These are phyloP conservation scores for Callionymus lyra DNA, from an alignment of 2,113 vertebrate genomes.

Conservation along the genomic window DNA sequence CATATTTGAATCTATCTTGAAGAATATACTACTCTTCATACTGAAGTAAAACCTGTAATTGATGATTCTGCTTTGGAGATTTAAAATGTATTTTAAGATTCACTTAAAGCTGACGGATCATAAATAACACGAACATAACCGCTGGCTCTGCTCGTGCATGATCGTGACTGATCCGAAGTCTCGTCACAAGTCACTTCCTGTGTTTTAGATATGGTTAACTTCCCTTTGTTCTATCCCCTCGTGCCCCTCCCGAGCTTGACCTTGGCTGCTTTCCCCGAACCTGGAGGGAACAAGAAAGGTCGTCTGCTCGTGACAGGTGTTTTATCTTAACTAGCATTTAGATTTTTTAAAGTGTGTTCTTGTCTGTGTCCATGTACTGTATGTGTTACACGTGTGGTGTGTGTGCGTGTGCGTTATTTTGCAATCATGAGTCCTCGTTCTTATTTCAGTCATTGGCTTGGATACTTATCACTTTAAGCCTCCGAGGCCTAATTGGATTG, in stretches of 20 bases:
- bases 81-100: no score
- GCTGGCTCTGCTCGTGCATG: no score
- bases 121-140: no score
- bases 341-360: no score
- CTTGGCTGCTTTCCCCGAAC: constrained; percentile 46
- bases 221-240: constrained; percentile 5
- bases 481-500: constrained; percentile 52
- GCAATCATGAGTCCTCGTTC: constrained; percentile 25
- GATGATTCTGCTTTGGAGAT: no score
- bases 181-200: constrained; percentile 43
- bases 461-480: constrained; percentile 55
- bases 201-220: constrained; percentile 18
- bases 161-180: no score
- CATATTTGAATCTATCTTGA: no score
- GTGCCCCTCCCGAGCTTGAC: constrained; percentile 53
- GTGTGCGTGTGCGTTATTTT: constrained; percentile 1
- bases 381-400: constrained; percentile 1
- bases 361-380: constrained; percentile 4
- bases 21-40: no score
- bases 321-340: constrained; percentile 44
- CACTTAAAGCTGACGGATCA: no score
- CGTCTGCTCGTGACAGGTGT: constrained; percentile 57
- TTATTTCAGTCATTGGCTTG: constrained; percentile 52
- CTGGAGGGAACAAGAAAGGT: constrained; percentile 40
- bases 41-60: no score